Conservation (phyloP, 2,113 vertebrate species). For the Rallus limicola region DNA sequence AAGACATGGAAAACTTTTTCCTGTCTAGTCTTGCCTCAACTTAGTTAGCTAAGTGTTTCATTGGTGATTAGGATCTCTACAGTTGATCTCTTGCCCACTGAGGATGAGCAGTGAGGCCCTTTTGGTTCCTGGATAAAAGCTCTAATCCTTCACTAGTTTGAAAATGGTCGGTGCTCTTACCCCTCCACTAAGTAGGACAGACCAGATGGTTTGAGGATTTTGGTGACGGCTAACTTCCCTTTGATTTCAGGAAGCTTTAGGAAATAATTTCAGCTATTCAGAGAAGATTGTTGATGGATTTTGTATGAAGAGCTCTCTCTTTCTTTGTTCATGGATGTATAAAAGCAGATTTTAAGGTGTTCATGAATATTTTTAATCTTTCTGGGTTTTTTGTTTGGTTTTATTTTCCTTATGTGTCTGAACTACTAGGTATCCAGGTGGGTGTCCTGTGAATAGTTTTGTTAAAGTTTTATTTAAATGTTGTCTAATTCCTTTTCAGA, state of each 20-base stretch:
- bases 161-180: background rate
- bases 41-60: background rate
- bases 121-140: background rate
- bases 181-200: background rate
- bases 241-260: background rate
- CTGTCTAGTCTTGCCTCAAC: background rate
- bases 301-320: background rate
- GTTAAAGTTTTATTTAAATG: background rate
- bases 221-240: background rate
- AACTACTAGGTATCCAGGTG: background rate
- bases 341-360: background rate
- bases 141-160: background rate
- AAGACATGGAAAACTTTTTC: background rate
- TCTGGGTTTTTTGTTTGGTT: background rate
- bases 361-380: background rate
- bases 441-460: background rate
- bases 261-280: background rate
- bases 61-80: background rate
- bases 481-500: background rate
- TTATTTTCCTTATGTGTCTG: background rate
- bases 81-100: background rate
- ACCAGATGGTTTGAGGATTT: background rate
- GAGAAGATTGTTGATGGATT: background rate
- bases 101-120: background rate
- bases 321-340: background rate